Evolutionary conservation across 2,888 invertebrate species (phyloP), one percentile per base, ranked within the genome.

Genomic region (Labia minor): DNA sequence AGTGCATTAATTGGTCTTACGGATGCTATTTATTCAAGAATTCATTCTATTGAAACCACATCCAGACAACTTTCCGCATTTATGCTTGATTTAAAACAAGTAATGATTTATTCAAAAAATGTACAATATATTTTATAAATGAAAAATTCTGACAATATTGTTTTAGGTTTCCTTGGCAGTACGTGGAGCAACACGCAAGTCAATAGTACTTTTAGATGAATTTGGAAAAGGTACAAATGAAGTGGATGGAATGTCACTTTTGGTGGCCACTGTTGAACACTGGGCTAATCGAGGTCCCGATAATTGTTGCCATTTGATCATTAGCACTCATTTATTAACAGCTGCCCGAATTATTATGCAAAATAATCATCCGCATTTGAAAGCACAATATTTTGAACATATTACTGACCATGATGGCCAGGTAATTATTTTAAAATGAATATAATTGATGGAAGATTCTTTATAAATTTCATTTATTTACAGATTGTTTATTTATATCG

Each of bases 171-270:
- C 89, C 1, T 78, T 85, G 18, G 88, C 90, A 1, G 76, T 92
- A 1, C 81, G 84, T 71, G 84, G 84, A 71, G 84, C 87, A 0
- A 83, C 83, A 0, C 75, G 80, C 0, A 78, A 80, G 69, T 90
- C 92, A 0, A 77, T 96, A 1, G 81, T 95, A 0, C 79, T 95
- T 26, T 81, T 95, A 37, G 95, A 96, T 78, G 95, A 95, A 79
- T 92, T 95, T 79, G 95, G 94, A 1, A 87, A 88, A 76, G 92
- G 93, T 68, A 94, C 95, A 1, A 78, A 83, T 1, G 83, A 86
- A 75, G 78, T 82, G 1, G 93, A 93, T 77, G 94, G 93, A 0
- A 77, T 88, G 49, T 82, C 90, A 0, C 77, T 95, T 33, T 78
- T 93, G 19, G 82, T 85, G 0, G 84, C 89, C 0, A 83, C 85